Base-by-base conservation (phyloP, 2,113 vertebrate species). In the Heteronetta atricapilla region DNA sequence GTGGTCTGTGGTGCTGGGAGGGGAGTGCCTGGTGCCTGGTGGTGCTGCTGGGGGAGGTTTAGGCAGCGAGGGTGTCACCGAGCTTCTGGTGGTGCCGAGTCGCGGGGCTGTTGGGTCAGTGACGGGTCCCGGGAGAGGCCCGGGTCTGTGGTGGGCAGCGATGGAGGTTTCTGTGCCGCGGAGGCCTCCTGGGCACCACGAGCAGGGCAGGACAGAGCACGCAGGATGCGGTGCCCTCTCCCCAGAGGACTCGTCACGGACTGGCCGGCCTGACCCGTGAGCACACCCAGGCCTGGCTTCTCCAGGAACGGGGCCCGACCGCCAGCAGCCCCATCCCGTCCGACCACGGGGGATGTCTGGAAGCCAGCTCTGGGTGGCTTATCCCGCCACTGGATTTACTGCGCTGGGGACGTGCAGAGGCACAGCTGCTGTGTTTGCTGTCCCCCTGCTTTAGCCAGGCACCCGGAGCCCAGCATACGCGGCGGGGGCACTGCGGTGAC, bases 201-300 rank as follows among this genome's bases (percentile, higher is more conserved):
- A 0, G 0, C 2, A 1, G 36, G 36, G 7, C 42, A 8, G 36
- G 36, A 34, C n/a, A 58, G 60, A 74, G 10, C 2, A 2, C 36
- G 72, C 19, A 50, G 44, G 73, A 19, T 31, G 34, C 69, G 31
- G 2, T 64, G 6, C 3, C 4, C 68, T 48, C 56, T 89, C 13
- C 8, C 23, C 14, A 26, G 9, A 10, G 8, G 59, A 13, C 13
- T 67, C 6, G 4, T 64, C 6, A 1, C 53, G 36, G 20, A 3
- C 0, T 0, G 28, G 21, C 64, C 44, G 42, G 14, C 11, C 20
- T 74, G 69, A 59, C 16, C 23, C 76, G 38, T 46, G 31, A 77
- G 66, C 14, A 22, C 14, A 16, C 58, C 9, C 1, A 7, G 58
- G 9, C 53, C 63, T 38, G n/a, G 48, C 38, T 89, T 88, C 18